phyloP scores from a whole-genome alignment of 2,113 vertebrate species.

The Pyrgilauda ruficollis region DNA sequence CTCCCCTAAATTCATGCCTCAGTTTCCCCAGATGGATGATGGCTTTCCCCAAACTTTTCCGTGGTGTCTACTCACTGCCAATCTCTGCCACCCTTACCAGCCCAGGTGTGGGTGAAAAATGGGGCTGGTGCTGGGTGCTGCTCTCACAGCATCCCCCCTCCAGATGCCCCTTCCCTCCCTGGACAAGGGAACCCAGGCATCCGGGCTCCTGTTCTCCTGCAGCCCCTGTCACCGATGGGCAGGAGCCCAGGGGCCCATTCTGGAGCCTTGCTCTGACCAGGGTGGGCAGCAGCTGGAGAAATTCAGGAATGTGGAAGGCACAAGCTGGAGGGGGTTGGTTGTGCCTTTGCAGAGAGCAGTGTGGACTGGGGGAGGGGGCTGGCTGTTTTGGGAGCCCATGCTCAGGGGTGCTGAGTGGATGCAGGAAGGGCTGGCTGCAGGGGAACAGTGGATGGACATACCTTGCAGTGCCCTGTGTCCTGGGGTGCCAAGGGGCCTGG shows the following conservation, averaged over 20 bases:
- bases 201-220: rapidly evolving
- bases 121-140: neutral
- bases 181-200: neutral
- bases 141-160: neutral
- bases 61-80: neutral
- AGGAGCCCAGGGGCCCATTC: neutral
- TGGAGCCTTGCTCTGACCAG: neutral
- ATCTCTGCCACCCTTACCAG: neutral
- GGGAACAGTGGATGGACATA: neutral
- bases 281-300: neutral
- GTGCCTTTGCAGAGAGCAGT: neutral
- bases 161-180: neutral
- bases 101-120: neutral
- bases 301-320: neutral
- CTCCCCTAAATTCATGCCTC: neutral
- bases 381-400: neutral
- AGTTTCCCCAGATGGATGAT: neutral
- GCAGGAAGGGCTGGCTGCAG: neutral
- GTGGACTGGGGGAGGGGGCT: neutral
- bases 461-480: neutral
- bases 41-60: neutral
- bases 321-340: neutral
- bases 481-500: neutral
- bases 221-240: neutral
- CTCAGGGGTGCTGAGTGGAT: neutral